phyloP scores from a whole-genome alignment of 1,140 invertebrate genomes.

The Fopius arisanus region DNA sequence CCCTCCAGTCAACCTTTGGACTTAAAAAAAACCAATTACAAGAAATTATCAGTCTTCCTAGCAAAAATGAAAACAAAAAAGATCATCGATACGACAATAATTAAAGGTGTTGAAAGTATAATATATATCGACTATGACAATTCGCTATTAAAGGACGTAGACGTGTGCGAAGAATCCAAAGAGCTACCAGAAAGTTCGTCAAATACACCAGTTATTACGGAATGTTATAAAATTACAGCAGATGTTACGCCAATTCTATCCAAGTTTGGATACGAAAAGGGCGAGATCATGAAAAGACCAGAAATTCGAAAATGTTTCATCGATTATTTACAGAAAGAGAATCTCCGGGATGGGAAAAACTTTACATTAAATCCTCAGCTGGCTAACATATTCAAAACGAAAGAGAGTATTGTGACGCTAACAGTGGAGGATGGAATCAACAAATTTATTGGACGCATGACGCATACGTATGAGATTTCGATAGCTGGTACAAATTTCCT shows the following conservation, averaged over 20 bases:
- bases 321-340: conserved; percentile 79
- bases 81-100: conserved; percentile 67
- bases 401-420: conserved; percentile 60
- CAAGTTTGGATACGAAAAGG: conserved; percentile 72
- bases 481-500: conserved; percentile 69
- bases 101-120: conserved; percentile 68
- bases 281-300: conserved; percentile 71
- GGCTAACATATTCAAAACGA: conserved; percentile 56
- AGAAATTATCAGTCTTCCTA: conserved; percentile 88
- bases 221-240: conserved; percentile 76
- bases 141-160: conserved; percentile 49
- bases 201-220: conserved; percentile 65
- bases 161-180: conserved; percentile 44
- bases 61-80: conserved; percentile 66
- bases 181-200: conserved; percentile 59
- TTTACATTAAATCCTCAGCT: conserved; percentile 68
- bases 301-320: conserved; percentile 77
- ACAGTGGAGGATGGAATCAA: conserved; percentile 79
- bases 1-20: conserved; percentile 75
- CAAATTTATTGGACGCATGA: conserved; percentile 77
- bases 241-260: conserved; percentile 73
- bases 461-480: conserved; percentile 75
- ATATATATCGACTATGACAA: conserved; percentile 61
- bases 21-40: conserved; percentile 88
- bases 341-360: conserved; percentile 69